A percentile compares a stretch with the other conserved stretches of the same genome.
Evolutionary conservation across 2,113 vertebrate genomes (phyloP).

Genomic region (Balaeniceps rex): DNA sequence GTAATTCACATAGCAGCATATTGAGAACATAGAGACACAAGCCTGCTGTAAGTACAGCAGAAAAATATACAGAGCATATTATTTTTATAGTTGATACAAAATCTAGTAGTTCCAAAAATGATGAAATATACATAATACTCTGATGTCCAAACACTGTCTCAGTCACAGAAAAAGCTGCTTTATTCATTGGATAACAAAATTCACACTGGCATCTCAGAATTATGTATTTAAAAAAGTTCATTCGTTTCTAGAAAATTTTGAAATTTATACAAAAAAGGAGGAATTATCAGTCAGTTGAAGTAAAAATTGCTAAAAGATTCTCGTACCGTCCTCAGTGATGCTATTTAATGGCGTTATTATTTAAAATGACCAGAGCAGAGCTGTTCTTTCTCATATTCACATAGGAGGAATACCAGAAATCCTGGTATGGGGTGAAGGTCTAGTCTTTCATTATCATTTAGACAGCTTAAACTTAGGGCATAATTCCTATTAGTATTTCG

Average conservation of each 20-base stretch:
- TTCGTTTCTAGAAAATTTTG: neutral
- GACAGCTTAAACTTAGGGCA: neutral
- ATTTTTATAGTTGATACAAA: neutral
- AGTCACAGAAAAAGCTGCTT: neutral
- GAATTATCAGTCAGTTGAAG: neutral
- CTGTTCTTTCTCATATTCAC: neutral
- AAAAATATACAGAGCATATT: neutral
- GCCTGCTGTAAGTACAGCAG: neutral
- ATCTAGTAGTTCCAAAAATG: neutral
- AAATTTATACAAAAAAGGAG: neutral
- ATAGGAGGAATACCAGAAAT: neutral
- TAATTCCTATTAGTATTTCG: neutral
- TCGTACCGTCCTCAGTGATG: neutral
- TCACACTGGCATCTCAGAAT: neutral
- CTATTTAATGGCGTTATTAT: neutral
- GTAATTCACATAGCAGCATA: neutral
- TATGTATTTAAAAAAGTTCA: neutral
- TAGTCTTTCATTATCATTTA: neutral
- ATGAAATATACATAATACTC: neutral
- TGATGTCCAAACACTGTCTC: neutral
- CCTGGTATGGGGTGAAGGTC: neutral
- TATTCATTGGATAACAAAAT: neutral
- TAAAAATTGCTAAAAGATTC: neutral
- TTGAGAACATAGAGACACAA: neutral
- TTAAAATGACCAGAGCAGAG: neutral